Evolutionary conservation across 2,113 vertebrate genomes (phyloP), one percentile per base, ranked within the genome.

Genomic region (Perca flavescens): DNA sequence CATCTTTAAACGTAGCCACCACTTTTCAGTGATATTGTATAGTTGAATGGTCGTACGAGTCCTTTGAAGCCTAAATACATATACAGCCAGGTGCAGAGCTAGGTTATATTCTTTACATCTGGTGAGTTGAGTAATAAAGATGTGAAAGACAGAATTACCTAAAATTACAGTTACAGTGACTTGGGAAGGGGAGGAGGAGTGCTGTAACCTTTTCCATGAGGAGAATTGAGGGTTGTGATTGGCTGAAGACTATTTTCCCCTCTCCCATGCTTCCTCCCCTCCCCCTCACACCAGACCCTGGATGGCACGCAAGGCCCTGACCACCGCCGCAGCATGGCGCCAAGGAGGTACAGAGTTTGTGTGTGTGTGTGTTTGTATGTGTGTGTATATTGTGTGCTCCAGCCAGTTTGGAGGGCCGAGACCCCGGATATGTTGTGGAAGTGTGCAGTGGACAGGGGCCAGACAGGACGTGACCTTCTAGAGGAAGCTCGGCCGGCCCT

Each of bases 371-470:
- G 25, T 54, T 52, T 72, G 53, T 82, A 14, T 19, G 54, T 79
- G 74, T 61, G 68, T 72, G 34, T 52, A 43, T 34, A 14, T 79
- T 79, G 73, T 64, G 77, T 71, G 50, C 25, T 53, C 53, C 36
- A 72, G 80, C 53, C 69, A 47, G 64, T 78, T 85, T 74, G 65
- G 71, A 88, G 86, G 88, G 87, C 89, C 50, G 66, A 85, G 91
- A 92, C 92, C 91, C 92, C 90, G 93, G 92, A 95, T 93, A 95
- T 95, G 94, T 94, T 93, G 85, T 93, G 92, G 92, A 95, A 94
- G 94, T 94, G 95, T 95, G 93, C 74, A 89, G 93, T 94, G 94
- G 94, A 94, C 93, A 95, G 89, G 85, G 94, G 93, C 88, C 95
- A 95, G 93, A 95, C 94, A 93, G 92, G 93, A 95, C 84, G 82